These are phyloP conservation scores for Choristoneura fumiferana DNA, from an alignment of 1,140 invertebrate genomes.

Conservation along the genomic window DNA sequence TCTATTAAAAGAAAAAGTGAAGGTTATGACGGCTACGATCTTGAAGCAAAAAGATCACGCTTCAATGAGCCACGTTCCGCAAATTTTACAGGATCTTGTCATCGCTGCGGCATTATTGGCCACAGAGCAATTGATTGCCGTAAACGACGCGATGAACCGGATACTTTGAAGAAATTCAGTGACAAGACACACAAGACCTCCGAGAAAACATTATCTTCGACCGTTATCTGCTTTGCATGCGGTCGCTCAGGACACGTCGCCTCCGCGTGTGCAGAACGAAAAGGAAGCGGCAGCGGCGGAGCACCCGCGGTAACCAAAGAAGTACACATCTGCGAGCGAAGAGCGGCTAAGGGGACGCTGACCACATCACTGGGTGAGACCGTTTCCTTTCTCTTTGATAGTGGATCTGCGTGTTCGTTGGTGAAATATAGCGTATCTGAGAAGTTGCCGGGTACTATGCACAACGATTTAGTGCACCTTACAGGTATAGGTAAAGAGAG, in stretches of 20 bases:
- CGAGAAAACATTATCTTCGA: constrained; percentile 6
- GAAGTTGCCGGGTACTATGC: constrained; percentile 23
- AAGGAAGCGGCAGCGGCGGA: background rate
- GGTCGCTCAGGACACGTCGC: constrained; percentile 12
- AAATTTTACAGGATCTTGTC: constrained; percentile 23
- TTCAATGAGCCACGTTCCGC: background rate
- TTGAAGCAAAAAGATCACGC: background rate
- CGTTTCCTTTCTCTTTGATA: constrained; percentile 31
- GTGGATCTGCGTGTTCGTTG: constrained; percentile 29
- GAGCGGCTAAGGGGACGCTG: constrained; percentile 20
- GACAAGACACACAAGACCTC: background rate
- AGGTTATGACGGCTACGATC: background rate
- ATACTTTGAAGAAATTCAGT: background rate
- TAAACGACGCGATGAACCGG: constrained; percentile 21
- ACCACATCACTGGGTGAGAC: constrained; percentile 28
- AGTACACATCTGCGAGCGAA: constrained; percentile 24
- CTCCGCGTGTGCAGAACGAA: constrained; percentile 15
- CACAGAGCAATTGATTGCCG: constrained; percentile 28
- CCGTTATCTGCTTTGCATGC: constrained; percentile 18
- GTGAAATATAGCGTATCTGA: constrained; percentile 23
- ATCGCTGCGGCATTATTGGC: constrained; percentile 21
- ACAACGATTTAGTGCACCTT: constrained; percentile 22
- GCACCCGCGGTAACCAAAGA: constrained; percentile 10
- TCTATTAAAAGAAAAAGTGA: background rate
- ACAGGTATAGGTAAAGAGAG: constrained; percentile 25